Percentiles rank a stretch among this genome's conserved stretches.
phyloP scores from a whole-genome alignment of 23 tunicate species.

The Aplidium turbinatum region DNA sequence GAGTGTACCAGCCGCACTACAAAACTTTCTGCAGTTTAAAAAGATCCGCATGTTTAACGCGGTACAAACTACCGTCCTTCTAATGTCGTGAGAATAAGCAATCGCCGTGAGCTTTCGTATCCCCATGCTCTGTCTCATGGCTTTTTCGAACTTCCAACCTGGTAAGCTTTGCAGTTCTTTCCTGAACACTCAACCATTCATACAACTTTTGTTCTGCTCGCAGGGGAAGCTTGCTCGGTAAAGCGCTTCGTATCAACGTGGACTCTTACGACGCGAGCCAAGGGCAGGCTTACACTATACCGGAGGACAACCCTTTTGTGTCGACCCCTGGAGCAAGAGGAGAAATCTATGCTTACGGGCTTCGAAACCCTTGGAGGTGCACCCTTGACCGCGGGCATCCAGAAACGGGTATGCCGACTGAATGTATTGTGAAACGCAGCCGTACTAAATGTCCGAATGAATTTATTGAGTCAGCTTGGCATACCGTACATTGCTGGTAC shows the following conservation, averaged over 20 bases:
- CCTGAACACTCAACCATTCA: too few relatives aligned
- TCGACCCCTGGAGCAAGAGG: conserved; percentile 9
- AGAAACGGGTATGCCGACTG: conserved; percentile 37
- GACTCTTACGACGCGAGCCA: conserved; percentile 13
- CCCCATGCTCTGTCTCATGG: too few relatives aligned
- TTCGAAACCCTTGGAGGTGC: conserved; percentile 90
- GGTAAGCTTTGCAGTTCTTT: too few relatives aligned
- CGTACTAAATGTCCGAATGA: not conserved
- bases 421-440: not conserved
- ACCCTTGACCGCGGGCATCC: conserved; percentile 71
- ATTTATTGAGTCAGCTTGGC: not conserved
- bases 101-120: too few relatives aligned
- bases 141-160: too few relatives aligned
- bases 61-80: too few relatives aligned
- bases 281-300: conserved; percentile 51
- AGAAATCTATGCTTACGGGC: conserved; percentile 85
- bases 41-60: too few relatives aligned
- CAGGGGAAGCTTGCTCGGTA: conserved; percentile 61
- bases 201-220: not conserved
- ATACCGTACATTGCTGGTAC: not conserved
- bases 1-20: too few relatives aligned
- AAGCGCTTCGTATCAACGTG: conserved; percentile 82
- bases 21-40: too few relatives aligned
- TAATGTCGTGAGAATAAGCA: too few relatives aligned
- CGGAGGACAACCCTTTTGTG: conserved; percentile 71